A percentile compares a stretch with the other conserved stretches of the same genome.
These are phyloP conservation scores for Oryzias woworae DNA, from an alignment of 2,113 vertebrate species.

Conservation along the genomic window DNA sequence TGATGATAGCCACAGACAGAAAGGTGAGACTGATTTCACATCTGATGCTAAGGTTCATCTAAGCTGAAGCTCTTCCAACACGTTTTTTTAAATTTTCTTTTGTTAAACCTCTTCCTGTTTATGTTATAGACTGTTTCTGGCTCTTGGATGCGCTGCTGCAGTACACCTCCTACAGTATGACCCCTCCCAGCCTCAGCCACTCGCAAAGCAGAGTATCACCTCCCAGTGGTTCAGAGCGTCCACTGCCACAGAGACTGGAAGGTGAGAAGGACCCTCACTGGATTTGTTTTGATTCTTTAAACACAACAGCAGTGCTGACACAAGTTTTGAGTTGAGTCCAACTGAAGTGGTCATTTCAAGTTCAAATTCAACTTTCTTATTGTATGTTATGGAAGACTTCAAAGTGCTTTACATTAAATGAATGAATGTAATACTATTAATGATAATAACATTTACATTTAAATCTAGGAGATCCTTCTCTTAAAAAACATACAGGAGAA, in stretches of 20 bases:
- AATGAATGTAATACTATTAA: too few species aligned
- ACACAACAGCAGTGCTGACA: neutral
- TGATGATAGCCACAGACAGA: constrained; percentile 97
- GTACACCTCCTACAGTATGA: constrained; percentile 93
- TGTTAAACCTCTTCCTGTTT: neutral
- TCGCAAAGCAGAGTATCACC: constrained; percentile 86
- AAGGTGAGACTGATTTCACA: constrained; percentile 76
- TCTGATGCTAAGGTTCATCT: too few species aligned
- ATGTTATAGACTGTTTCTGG: constrained; percentile 81
- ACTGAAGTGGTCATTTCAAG: too few species aligned
- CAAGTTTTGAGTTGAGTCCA: too few species aligned
- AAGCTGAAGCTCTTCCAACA: neutral
- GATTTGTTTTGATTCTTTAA: too few species aligned
- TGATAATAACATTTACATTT: too few species aligned
- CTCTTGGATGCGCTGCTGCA: constrained; percentile 94
- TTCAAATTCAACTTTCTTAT: too few species aligned
- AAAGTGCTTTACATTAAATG: too few species aligned
- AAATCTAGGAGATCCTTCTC: too few species aligned
- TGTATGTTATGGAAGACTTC: too few species aligned
- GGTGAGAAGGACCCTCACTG: constrained; percentile 74
- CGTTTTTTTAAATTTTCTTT: neutral
- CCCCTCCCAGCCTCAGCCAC: constrained; percentile 90
- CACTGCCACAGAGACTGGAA: constrained; percentile 90
- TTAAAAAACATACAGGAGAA: too few species aligned
- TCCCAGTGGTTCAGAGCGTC: constrained; percentile 77